Percentiles rank a stretch among this genome's conserved stretches.
Evolutionary conservation across 1,140 invertebrate species (phyloP).

Genomic region (Drosophila kohkoa): DNA sequence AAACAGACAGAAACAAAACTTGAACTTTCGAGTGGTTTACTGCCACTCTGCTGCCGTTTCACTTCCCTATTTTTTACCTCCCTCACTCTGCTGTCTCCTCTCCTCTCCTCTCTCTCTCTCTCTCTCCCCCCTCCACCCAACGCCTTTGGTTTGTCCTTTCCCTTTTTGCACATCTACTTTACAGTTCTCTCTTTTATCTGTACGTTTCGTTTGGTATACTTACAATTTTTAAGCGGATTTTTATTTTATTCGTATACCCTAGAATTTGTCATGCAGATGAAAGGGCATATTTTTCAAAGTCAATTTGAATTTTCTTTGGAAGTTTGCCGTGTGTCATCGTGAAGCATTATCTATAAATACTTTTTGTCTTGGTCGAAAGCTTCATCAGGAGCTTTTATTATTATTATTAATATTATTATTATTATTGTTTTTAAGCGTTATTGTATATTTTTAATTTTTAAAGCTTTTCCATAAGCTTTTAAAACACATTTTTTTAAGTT

Average conservation of each 20-base stretch:
- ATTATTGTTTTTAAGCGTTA: too few species aligned
- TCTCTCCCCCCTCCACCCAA: background rate
- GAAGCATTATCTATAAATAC: too few species aligned
- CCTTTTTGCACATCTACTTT: conserved; percentile 47
- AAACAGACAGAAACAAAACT: conserved; percentile 28
- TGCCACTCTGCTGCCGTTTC: background rate
- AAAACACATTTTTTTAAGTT: too few species aligned
- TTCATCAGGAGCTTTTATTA: too few species aligned
- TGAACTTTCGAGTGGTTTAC: conserved; percentile 19
- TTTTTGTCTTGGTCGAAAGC: too few species aligned
- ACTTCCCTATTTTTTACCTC: conserved; percentile 1
- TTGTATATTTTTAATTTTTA: too few species aligned
- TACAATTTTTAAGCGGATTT: conserved; percentile 74
- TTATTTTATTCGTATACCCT: conserved; percentile 12
- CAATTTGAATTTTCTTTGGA: background rate
- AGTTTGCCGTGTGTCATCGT: too few species aligned
- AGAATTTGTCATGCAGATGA: background rate
- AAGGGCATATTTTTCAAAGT: background rate
- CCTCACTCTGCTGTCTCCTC: background rate
- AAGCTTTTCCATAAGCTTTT: too few species aligned
- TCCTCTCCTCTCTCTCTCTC: background rate
- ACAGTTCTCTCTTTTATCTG: conserved; percentile 57
- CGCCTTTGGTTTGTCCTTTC: conserved; percentile 5
- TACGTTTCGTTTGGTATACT: conserved; percentile 46
- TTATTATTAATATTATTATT: too few species aligned